These are phyloP conservation scores for Thereva nobilitata DNA, from an alignment of 2,888 invertebrate genomes.

Conservation along the genomic window DNA sequence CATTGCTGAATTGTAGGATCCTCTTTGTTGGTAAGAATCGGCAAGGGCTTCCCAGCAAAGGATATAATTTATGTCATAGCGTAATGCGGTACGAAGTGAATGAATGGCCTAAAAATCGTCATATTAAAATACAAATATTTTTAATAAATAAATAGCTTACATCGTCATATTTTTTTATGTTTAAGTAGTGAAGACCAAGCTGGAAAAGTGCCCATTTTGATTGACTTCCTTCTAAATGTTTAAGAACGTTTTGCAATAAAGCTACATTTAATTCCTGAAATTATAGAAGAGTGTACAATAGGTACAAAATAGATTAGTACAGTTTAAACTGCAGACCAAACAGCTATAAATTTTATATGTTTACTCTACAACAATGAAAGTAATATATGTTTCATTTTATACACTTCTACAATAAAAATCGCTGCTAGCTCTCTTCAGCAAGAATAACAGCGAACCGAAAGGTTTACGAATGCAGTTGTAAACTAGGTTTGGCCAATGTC, in stretches of 20 bases:
- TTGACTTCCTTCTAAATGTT: constrained; percentile 59
- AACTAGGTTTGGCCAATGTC: too few relatives aligned
- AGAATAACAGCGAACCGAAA: too few relatives aligned
- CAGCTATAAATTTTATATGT: too few relatives aligned
- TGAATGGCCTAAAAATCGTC: constrained; percentile 64
- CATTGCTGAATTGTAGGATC: constrained; percentile 87
- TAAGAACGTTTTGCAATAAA: constrained; percentile 62
- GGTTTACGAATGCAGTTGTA: too few relatives aligned
- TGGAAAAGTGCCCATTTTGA: constrained; percentile 82
- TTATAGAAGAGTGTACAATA: too few relatives aligned
- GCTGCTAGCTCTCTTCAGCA: too few relatives aligned
- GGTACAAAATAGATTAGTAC: too few relatives aligned
- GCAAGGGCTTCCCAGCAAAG: constrained; percentile 86
- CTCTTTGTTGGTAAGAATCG: constrained; percentile 86
- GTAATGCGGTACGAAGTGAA: constrained; percentile 73
- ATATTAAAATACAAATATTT: not conserved
- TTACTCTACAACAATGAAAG: too few relatives aligned
- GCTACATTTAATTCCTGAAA: constrained; percentile 59
- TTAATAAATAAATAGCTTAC: constrained; percentile 43
- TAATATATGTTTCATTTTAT: too few relatives aligned
- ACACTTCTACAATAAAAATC: too few relatives aligned
- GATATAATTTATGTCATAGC: constrained; percentile 70
- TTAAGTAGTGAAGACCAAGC: constrained; percentile 79
- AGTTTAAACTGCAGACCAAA: too few relatives aligned
- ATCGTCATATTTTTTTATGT: constrained; percentile 70